These are phyloP conservation scores for Nymphalis urticae DNA, from an alignment of 2,888 invertebrate genomes.

Conservation along the genomic window DNA sequence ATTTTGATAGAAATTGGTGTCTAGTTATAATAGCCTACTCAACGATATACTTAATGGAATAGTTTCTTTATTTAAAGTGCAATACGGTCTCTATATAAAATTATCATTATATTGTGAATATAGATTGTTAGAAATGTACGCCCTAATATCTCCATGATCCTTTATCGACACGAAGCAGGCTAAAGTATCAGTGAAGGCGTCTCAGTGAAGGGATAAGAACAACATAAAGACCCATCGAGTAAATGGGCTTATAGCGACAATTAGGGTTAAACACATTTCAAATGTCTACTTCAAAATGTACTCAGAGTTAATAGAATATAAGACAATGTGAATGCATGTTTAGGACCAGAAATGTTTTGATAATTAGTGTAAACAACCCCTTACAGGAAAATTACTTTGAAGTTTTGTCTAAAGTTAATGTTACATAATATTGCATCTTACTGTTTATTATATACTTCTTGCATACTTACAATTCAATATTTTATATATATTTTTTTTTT, in stretches of 20 bases:
- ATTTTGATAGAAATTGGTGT: no score
- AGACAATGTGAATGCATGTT: conserved; percentile 14
- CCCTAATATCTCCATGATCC: conserved; percentile 66
- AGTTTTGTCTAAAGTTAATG: no score
- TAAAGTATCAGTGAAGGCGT: conserved; percentile 45
- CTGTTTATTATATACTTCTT: no score
- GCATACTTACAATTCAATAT: no score
- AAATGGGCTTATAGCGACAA: conserved; percentile 44
- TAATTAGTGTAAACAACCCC: background rate
- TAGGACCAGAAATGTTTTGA: conserved; percentile 2
- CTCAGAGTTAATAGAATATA: no score
- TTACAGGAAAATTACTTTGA: no score
- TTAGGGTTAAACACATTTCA: conserved; percentile 42
- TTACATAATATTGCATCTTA: no score
- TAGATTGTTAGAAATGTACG: conserved; percentile 65
- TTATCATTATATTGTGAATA: conserved; percentile 38
- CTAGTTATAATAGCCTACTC: no score
- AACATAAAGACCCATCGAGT: conserved; percentile 42
- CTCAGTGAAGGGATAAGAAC: conserved; percentile 44
- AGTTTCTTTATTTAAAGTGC: no score
- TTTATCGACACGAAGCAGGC: conserved; percentile 68
- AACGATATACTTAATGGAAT: no score
- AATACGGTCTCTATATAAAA: no score
- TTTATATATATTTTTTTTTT: no score
- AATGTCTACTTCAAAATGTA: conserved; percentile 37